Base-by-base conservation (phyloP, 1,140 invertebrate species). In the Sipha flava region DNA sequence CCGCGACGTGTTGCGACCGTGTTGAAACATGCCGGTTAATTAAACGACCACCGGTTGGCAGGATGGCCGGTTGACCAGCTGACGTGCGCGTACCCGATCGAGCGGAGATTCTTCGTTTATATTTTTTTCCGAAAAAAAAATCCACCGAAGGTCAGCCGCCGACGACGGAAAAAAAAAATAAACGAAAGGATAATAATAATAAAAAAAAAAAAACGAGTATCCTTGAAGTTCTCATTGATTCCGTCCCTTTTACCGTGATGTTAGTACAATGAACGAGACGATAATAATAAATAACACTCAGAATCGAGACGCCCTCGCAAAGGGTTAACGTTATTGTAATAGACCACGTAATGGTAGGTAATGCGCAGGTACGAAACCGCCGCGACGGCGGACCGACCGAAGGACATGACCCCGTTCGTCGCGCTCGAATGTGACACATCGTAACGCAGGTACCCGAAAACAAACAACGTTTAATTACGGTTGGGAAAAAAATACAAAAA, bases 391-490 rank as follows among this genome's bases (percentile, higher is more conserved):
- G n/a, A 18, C 54, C 57, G 57, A 31, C 6, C 16, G 57, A 59
- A 59, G 57, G 59, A 34, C 59, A 37, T 64, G 59, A 64, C 59
- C 59, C 59, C 59, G 21, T 64, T 64, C 29, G 59, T 64, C 29
- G 59, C 12, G 3, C 31, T 18, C 29, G 18, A n/a, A 23, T 59
- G 26, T 26, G 14, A 59, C n/a, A 34, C 18, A n/a, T 23, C 40
- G 37, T 7, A 18, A 5, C 5, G 29, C 14, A 1, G 10, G 9
- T 29, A 23, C 23, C 4, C 29, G 59, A 37, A 64, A 64, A 64
- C 59, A 64, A 64, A 64, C 21, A 37, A 29, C 31, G 59, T 64
- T 64, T 64, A 64, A 64, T 64, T 64, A 64, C 59, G 59, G 59
- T 64, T n/a, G n/a, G n/a, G n/a, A n/a, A n/a, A n/a, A n/a, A n/a